Evolutionary conservation across 2,888 invertebrate genomes (phyloP), one percentile per base, ranked within the genome.

Genomic region (Himalopsyche japonica): DNA sequence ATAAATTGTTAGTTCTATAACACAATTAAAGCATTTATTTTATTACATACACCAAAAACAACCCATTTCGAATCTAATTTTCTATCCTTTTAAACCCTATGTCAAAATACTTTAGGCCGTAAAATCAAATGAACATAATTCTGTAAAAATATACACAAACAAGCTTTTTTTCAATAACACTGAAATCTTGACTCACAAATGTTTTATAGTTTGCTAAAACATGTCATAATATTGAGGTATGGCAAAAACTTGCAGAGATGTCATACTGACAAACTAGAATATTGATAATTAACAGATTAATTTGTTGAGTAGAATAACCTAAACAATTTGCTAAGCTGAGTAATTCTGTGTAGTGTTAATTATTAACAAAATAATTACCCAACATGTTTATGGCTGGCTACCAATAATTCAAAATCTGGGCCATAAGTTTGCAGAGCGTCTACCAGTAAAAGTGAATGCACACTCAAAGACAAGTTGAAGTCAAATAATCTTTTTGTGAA

Each of bases 381-480:
- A 32, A 98, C 96, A 90, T 98, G 97, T 89, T 97, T 97, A 90
- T 99, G 98, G 89, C 98, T 98, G 37, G 98, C 98, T 20, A 98
- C 95, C 10, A 99, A 93, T 80, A 99, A 92, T 90, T 98, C 98
- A 92, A 98, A 99, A 92, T 99, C 98, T 0, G 96, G 96, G 0
- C 99, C 98, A 90, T 97, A 98, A 20, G 97, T 97, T 91, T 99
- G 98, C 89, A 98, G 93, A 79, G 98, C 98, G 92, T 99, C 99
- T 3, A 98, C 98, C 82, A 99, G 91, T 83, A 99, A 93, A 88
- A 99, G 93, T 88, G 98, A 97, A 91, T 98, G 98, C 79, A 99
- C 98, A 15, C 97, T 97, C 86, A 98, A 94, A 1, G 96, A 95
- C 64, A 98, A 92, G 87, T 95, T 95, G 5, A 95, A 93, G 89